A percentile compares a stretch with the other conserved stretches of the same genome.
phyloP scores from a whole-genome alignment of 2,113 vertebrate genomes.

The Cariama cristata region DNA sequence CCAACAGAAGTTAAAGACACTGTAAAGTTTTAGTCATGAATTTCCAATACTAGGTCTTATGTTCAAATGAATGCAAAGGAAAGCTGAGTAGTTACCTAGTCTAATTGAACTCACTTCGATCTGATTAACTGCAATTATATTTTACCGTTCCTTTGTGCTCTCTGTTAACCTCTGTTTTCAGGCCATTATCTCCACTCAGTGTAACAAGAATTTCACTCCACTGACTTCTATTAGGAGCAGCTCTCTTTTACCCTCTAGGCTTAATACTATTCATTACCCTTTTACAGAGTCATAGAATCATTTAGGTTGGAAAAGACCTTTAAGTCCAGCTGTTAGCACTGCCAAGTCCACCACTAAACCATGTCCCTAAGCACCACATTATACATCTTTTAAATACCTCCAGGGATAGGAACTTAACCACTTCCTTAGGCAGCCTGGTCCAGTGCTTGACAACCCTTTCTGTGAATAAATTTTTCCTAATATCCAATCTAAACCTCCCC shows the following conservation, averaged over 20 bases:
- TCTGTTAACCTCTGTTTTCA: not conserved
- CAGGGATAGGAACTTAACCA: too few relatives aligned
- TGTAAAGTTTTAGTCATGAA: not conserved
- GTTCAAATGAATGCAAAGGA: not conserved
- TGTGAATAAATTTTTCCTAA: too few relatives aligned
- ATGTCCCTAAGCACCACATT: too few relatives aligned
- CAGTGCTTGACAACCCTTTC: too few relatives aligned
- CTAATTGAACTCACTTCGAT: not conserved
- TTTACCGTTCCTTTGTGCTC: not conserved
- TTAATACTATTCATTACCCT: not conserved
- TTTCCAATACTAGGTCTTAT: not conserved
- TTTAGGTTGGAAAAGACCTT: too few relatives aligned
- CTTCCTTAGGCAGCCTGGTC: too few relatives aligned
- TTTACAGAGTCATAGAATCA: not conserved
- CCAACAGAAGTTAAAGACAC: not conserved
- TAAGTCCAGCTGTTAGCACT: too few relatives aligned
- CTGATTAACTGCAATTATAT: not conserved
- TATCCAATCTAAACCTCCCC: too few relatives aligned
- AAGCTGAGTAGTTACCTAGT: not conserved
- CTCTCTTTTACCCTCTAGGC: not conserved
- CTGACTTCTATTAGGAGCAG: not conserved
- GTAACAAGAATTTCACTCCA: not conserved
- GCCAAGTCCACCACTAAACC: too few relatives aligned
- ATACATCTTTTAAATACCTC: too few relatives aligned
- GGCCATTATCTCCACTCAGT: not conserved